A percentile compares a stretch with the other conserved stretches of the same genome.
phyloP scores from a whole-genome alignment of 2,797 vertebrate genomes.

The Semaprochilodus insignis region DNA sequence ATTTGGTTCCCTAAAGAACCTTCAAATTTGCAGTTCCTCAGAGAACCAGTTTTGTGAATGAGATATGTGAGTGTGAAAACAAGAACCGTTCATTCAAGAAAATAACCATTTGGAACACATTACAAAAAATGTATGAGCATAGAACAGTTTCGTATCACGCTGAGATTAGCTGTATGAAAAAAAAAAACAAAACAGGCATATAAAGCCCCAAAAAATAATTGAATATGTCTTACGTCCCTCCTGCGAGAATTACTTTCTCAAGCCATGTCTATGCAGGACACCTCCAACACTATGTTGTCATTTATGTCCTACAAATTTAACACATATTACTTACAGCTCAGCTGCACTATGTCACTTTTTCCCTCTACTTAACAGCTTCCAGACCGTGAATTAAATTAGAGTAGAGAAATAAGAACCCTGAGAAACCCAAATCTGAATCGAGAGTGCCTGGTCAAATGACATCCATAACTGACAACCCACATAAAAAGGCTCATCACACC shows the following conservation, averaged over 20 bases:
- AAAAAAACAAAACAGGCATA: neutral
- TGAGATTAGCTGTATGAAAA: neutral
- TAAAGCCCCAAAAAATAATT: neutral
- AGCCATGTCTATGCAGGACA: neutral
- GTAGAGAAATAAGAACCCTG: too few species aligned
- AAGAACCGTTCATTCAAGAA: too few species aligned
- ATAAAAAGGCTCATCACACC: too few species aligned
- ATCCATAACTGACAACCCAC: too few species aligned
- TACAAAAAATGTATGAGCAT: too few species aligned
- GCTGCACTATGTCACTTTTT: too few species aligned
- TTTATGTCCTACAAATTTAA: neutral
- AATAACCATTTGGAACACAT: too few species aligned
- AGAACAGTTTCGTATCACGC: too few species aligned
- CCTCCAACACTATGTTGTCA: neutral
- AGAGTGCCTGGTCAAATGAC: neutral
- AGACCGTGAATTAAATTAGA: too few species aligned
- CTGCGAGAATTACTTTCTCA: neutral
- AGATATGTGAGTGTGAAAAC: neutral
- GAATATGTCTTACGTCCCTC: neutral
- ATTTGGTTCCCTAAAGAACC: neutral
- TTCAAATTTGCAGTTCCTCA: neutral
- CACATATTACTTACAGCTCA: neutral
- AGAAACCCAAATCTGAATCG: too few species aligned
- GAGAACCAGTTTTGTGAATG: neutral
- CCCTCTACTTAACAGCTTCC: neutral